A percentile compares a stretch with the other conserved stretches of the same genome.
Conservation (phyloP, 2,797 vertebrate species). For the Rousettus madagascariensis region DNA sequence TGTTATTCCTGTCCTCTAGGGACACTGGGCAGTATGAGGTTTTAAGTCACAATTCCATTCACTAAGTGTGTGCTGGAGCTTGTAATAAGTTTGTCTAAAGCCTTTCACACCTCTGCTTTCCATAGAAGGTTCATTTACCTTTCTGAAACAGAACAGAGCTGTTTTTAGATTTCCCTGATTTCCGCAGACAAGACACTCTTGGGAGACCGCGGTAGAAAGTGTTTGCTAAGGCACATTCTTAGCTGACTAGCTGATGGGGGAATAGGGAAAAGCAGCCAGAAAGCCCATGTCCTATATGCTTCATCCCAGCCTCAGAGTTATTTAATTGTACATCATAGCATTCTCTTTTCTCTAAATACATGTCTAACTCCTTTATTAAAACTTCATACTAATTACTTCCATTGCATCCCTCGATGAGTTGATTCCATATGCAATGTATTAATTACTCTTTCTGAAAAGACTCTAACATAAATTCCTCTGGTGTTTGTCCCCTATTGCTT, state of each 20-base stretch:
- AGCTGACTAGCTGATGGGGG: constrained; percentile 72
- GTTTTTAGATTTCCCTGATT: constrained; percentile 85
- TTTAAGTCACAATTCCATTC: constrained; percentile 82
- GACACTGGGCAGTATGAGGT: constrained; percentile 78
- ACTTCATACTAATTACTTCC: constrained; percentile 80
- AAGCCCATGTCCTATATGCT: constrained; percentile 61
- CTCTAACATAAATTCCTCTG: constrained; percentile 73
- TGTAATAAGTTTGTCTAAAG: constrained; percentile 87
- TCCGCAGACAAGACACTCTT: constrained; percentile 75
- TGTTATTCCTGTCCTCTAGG: constrained; percentile 70
- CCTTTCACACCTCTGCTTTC: constrained; percentile 85
- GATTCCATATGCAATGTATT: constrained; percentile 78
- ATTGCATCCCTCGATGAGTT: constrained; percentile 72
- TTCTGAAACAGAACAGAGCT: constrained; percentile 85
- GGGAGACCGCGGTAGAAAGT: constrained; percentile 75
- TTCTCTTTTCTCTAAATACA: constrained; percentile 75
- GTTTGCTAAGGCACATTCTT: constrained; percentile 79
- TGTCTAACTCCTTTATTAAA: constrained; percentile 79
- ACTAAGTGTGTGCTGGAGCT: constrained; percentile 84
- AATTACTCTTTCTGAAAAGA: constrained; percentile 75
- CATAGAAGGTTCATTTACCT: constrained; percentile 85
- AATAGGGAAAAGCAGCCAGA: constrained; percentile 74
- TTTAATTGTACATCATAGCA: constrained; percentile 79
- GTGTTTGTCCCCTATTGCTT: constrained; percentile 72
- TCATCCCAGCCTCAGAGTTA: constrained; percentile 61